phyloP scores from a whole-genome alignment of 2,113 vertebrate species.

The Garra rufa region DNA sequence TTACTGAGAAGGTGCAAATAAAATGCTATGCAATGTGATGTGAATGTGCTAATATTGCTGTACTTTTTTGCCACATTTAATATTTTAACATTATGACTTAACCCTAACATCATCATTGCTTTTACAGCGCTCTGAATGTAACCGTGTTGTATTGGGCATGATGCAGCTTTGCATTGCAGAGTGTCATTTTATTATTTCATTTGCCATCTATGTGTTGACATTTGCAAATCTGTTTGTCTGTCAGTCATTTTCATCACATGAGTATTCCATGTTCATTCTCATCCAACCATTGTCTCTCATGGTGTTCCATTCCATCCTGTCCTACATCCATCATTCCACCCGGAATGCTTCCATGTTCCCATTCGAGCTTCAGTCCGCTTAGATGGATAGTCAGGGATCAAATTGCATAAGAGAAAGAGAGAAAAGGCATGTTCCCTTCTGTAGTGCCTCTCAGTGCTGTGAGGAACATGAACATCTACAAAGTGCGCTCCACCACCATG shows the following conservation, averaged over 20 bases:
- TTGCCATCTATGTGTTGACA: neutral
- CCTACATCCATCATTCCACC: slow-evolving; percentile 2
- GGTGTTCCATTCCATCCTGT: slow-evolving; percentile 29
- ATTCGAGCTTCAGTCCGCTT: slow-evolving; percentile 22
- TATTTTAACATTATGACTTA: neutral
- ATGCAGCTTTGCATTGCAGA: slow-evolving; percentile 49
- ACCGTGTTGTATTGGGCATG: slow-evolving; percentile 30
- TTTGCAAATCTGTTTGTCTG: slow-evolving; percentile 23
- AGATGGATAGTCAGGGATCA: slow-evolving; percentile 15
- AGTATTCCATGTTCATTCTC: slow-evolving; percentile 34
- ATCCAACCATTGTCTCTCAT: slow-evolving; percentile 33
- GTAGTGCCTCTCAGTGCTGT: slow-evolving; percentile 87
- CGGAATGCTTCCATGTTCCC: slow-evolving; percentile 34
- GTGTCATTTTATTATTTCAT: slow-evolving; percentile 36
- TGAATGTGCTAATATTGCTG: slow-evolving; percentile 35
- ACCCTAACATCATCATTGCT: slow-evolving; percentile 33
- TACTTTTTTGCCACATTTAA: too few relatives aligned
- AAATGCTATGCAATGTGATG: slow-evolving; percentile 40
- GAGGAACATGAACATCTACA: slow-evolving; percentile 84
- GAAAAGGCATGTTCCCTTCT: slow-evolving; percentile 50
- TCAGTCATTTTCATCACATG: slow-evolving; percentile 39
- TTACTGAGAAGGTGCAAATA: slow-evolving; percentile 2
- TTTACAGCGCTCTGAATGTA: slow-evolving; percentile 47
- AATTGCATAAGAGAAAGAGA: slow-evolving; percentile 38
- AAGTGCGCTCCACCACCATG: slow-evolving; percentile 87